A percentile compares a stretch with the other conserved stretches of the same genome.
Evolutionary conservation across 2,113 vertebrate genomes (phyloP).

Genomic region (Genyomyrus donnyi): DNA sequence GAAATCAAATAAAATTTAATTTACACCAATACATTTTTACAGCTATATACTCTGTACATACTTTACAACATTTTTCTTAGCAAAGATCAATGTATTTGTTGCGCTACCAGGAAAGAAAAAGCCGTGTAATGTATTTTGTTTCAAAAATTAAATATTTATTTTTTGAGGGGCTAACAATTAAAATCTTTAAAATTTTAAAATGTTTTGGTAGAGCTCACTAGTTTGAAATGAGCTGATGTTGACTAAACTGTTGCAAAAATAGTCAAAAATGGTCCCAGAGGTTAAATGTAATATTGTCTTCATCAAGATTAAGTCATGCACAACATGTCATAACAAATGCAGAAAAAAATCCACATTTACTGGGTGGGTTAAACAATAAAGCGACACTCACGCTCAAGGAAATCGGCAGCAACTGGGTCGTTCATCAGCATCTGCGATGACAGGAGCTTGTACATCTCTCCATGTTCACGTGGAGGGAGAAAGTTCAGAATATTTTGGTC

Average conservation of each 20-base stretch:
- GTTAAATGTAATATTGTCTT: background rate
- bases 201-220: background rate
- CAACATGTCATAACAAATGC: background rate
- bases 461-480: slow-evolving; percentile 82
- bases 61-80: background rate
- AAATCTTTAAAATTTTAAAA: background rate
- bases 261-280: background rate
- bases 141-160: background rate
- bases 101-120: background rate
- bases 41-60: background rate
- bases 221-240: background rate
- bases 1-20: background rate
- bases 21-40: background rate
- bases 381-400: slow-evolving; percentile 68
- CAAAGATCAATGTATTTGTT: background rate
- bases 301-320: background rate
- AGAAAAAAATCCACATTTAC: background rate
- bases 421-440: slow-evolving; percentile 69
- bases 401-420: slow-evolving; percentile 64
- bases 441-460: slow-evolving; percentile 77
- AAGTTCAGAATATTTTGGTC: slow-evolving; percentile 90
- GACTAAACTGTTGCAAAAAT: background rate
- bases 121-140: background rate
- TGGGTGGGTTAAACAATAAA: background rate
- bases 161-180: background rate